A percentile compares a stretch with the other conserved stretches of the same genome.
Evolutionary conservation across 2,797 vertebrate species (phyloP).

Genomic region (Sandelia bainsii): DNA sequence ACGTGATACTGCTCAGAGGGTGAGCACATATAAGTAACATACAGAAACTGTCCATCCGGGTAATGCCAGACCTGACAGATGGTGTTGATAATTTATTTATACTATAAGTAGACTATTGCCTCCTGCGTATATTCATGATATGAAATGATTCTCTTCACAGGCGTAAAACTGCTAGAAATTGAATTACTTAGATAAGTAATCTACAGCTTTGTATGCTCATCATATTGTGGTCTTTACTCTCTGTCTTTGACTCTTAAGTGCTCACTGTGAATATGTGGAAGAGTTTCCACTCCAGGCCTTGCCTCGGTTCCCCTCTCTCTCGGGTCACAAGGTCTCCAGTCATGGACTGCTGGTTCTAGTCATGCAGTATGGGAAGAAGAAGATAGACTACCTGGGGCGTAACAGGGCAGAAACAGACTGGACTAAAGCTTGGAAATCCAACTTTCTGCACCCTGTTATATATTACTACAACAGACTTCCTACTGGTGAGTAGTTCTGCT

Average conservation of each 20-base stretch:
- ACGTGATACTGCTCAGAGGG: constrained; percentile 91
- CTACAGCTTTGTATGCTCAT: background rate
- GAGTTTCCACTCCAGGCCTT: constrained; percentile 92
- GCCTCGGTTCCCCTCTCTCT: constrained; percentile 85
- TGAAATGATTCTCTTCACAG: background rate
- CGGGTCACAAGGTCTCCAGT: constrained; percentile 83
- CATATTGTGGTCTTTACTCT: background rate
- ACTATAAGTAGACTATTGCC: background rate
- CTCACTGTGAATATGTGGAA: constrained; percentile 91
- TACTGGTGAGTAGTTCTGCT: constrained; percentile 83
- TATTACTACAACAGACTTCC: constrained; percentile 92
- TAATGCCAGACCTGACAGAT: background rate
- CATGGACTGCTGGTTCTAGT: constrained; percentile 90
- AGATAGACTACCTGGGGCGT: constrained; percentile 91
- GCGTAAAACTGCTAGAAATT: background rate
- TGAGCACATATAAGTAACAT: constrained; percentile 70
- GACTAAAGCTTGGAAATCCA: constrained; percentile 92
- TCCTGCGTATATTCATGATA: background rate
- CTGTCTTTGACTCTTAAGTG: constrained; percentile 51
- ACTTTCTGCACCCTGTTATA: constrained; percentile 96
- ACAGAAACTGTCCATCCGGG: too few species aligned
- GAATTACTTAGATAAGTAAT: background rate
- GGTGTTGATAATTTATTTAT: background rate
- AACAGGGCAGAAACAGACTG: constrained; percentile 91
- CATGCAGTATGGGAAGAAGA: constrained; percentile 95